Evolutionary conservation across 2,888 invertebrate species (phyloP), one percentile per base, ranked within the genome.

Genomic region (Melipona bicolor): DNA sequence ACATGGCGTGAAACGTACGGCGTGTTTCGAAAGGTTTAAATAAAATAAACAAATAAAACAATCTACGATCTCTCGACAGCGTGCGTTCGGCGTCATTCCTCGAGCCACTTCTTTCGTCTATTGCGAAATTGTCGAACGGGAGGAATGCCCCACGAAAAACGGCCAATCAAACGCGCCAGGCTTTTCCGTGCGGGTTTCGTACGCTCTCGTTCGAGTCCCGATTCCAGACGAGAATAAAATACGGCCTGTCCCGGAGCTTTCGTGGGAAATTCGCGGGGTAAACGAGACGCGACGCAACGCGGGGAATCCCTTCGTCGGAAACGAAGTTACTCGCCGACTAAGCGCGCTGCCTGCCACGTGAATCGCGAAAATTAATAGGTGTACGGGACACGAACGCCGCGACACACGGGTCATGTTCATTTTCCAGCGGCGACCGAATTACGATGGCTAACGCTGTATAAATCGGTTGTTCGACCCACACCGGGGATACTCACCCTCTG

Each of bases 331-430:
- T 13, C 15, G 56, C 15, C 56, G 56, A 59, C 15, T n/a, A 24
- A 59, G 15, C 56, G 56, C 15, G 5, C 2, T 15, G 56, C 15
- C 13, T 59, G 5, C 56, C 15, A 24, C n/a, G 56, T 56, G 69
- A 54, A 73, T 32, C 32, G 68, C 43, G 61, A 43, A 9, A 68
- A 77, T 61, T 32, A 71, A 24, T 59, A 59, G 56, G n/a, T 59
- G 43, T 43, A 4, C 32, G 32, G 32, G 32, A 32, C 32, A 32
- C 32, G n/a, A 56, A 56, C n/a, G 56, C 56, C 4, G n/a, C n/a
- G n/a, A 56, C 3, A n/a, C 15, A 59, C 13, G 15, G 15, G n/a
- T 5, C 15, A 15, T n/a, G 56, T 59, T 59, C 56, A 59, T 59
- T 59, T n/a, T 59, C n/a, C n/a, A 56, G 56, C 15, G n/a, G n/a